Evolutionary conservation across 1,140 invertebrate species (phyloP), one percentile per base, ranked within the genome.

Genomic region (Doryteuthis pealeii): DNA sequence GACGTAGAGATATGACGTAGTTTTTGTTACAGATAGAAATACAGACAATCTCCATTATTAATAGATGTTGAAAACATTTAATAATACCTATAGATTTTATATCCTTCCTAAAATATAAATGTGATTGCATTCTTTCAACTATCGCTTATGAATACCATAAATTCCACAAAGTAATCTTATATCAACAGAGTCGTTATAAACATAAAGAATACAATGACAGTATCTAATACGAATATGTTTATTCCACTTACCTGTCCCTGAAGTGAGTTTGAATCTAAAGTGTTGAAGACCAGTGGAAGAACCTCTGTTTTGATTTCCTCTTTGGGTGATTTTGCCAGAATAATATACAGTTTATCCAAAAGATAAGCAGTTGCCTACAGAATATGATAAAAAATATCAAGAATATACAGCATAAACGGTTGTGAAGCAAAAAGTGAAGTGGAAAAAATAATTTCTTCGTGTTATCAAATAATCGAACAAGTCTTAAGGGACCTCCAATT

Each of bases 271-370:
- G 93, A 95, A 82, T 98, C 96, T 80, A 98, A 93, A 31, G 95
- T 93, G 74, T 90, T 92, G 88, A 94, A 97, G 12, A 99, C 89
- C 89, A 98, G 91, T 6, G 95, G 95, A 73, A 98, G 88, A 32
- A 98, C 92, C 79, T 97, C 95, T 14, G 90, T 89, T 76, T 89
- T 87, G 32, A 96, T 91, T 74, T 96, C 94, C 28, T 95, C 93
- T 31, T 91, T 87, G 12, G 93, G 91, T 31, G 94, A 94, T 87
- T 98, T 98, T 81, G 94, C 92, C 82, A 98, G 90, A 79, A 98
- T 93, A 72, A 96, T 90, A 85, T 97, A 95, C 74, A 98, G 89
- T 88, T 96, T 97, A 88, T 98, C 96, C 78, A 98, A 87, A 58
- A 98, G 89, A 30, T 93, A 95, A 1, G 97, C 95, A 2, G 94